These are phyloP conservation scores for Rambutsinella grinnellia DNA, from an alignment of 2,888 invertebrate species.

Conservation along the genomic window DNA sequence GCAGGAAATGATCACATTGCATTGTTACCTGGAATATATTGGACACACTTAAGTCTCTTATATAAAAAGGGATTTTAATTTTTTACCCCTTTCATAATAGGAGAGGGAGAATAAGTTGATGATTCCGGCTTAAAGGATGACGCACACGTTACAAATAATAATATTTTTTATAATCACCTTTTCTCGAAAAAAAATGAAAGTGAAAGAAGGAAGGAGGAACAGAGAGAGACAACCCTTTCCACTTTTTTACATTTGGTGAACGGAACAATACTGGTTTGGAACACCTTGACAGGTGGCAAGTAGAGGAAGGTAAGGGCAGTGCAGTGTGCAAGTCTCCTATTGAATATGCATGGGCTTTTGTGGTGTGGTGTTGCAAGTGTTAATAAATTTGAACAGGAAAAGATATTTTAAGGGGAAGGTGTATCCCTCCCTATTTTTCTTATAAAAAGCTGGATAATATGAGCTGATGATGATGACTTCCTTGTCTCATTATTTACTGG, in stretches of 20 bases:
- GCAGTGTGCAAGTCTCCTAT: too few relatives aligned
- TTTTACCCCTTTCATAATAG: too few relatives aligned
- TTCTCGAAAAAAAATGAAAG: too few relatives aligned
- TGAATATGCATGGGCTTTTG: conserved; percentile 22
- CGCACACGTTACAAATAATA: conserved; percentile 40
- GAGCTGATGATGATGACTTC: conserved; percentile 40
- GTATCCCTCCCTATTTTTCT: conserved; percentile 24
- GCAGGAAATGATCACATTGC: conserved; percentile 43
- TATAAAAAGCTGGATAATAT: conserved; percentile 13
- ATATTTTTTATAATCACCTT: conserved; percentile 29
- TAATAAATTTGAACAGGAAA: conserved; percentile 21
- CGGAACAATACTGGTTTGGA: conserved; percentile 48
- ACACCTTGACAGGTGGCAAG: conserved; percentile 65
- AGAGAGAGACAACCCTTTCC: conserved; percentile 25
- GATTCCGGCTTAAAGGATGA: conserved; percentile 41
- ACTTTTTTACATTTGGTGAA: background rate
- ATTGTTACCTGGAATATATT: too few relatives aligned
- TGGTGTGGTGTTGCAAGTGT: conserved; percentile 22
- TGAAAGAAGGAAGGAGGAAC: background rate
- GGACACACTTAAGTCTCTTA: too few relatives aligned
- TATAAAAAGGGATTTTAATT: too few relatives aligned
- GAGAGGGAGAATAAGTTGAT: conserved; percentile 26
- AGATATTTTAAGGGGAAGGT: background rate
- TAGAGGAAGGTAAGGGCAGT: conserved; percentile 23
- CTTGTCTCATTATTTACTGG: conserved; percentile 43